Conservation (phyloP, 2,888 invertebrate species). For the Erebia aethiops region DNA sequence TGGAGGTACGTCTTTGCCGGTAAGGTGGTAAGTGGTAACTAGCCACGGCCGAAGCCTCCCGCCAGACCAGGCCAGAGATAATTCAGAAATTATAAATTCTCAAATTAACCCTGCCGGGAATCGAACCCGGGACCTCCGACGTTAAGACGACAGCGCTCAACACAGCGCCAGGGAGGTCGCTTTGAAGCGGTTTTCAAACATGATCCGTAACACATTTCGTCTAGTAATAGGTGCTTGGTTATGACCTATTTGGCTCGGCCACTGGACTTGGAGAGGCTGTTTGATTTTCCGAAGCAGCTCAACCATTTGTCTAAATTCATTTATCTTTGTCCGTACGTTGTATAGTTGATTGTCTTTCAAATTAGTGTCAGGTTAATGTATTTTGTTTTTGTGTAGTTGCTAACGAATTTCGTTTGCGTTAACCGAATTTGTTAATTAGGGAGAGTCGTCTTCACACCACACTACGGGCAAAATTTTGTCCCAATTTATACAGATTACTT, state of each 20-base stretch:
- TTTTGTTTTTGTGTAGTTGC: background rate
- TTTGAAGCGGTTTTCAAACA: conserved; percentile 5
- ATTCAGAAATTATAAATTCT: too few species aligned
- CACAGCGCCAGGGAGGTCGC: too few species aligned
- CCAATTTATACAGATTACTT: background rate
- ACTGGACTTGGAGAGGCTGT: conserved; percentile 31
- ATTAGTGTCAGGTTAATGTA: conserved; percentile 18
- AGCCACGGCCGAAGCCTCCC: too few species aligned
- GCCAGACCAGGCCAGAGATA: too few species aligned
- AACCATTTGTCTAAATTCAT: conserved; percentile 38
- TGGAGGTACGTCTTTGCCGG: too few species aligned
- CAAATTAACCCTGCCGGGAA: too few species aligned
- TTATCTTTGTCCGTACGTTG: conserved; percentile 32
- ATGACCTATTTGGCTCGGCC: conserved; percentile 39
- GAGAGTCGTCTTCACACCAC: too few species aligned
- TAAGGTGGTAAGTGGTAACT: too few species aligned
- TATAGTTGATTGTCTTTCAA: conserved; percentile 30
- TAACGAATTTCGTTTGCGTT: background rate
- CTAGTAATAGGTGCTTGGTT: conserved; percentile 30
- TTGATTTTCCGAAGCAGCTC: conserved; percentile 34
- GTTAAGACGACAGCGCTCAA: too few species aligned
- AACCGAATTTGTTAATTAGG: background rate
- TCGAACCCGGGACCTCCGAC: too few species aligned
- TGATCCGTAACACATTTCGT: conserved; percentile 22
- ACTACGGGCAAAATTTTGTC: background rate